Conservation (phyloP, 1,140 invertebrate species). For the Thaumatotibia leucotreta region DNA sequence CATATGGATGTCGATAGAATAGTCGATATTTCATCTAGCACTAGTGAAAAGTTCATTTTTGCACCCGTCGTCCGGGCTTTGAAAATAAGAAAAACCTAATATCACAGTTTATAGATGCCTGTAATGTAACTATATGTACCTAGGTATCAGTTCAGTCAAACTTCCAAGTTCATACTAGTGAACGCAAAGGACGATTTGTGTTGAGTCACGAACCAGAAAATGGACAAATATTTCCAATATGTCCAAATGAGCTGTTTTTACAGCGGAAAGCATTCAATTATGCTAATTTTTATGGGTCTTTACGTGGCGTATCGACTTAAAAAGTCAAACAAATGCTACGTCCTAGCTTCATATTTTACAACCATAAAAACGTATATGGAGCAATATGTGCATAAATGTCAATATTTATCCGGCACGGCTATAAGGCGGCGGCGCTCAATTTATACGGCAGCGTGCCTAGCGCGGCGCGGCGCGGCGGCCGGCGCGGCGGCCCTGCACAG, state of each 20-base stretch:
- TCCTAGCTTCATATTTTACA: constrained; percentile 72
- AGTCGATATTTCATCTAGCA: too few species aligned
- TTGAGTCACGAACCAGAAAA: constrained; percentile 29
- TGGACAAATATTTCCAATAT: constrained; percentile 51
- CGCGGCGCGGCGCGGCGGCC: constrained; percentile 16
- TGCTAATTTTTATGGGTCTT: constrained; percentile 70
- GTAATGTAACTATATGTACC: too few species aligned
- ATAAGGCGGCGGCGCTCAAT: constrained; percentile 27
- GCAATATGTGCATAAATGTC: constrained; percentile 75
- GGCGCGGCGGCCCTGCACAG: constrained; percentile 40
- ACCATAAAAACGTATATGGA: constrained; percentile 73
- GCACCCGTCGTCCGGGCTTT: too few species aligned
- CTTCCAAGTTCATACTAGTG: too few species aligned
- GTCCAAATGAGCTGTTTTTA: constrained; percentile 60
- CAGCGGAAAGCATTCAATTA: constrained; percentile 66
- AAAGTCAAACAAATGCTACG: constrained; percentile 48
- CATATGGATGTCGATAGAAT: too few species aligned
- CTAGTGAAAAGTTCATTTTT: too few species aligned
- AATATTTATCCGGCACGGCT: constrained; percentile 54
- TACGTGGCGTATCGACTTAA: constrained; percentile 54
- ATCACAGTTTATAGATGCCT: too few species aligned
- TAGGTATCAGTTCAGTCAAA: too few species aligned
- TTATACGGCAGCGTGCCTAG: constrained; percentile 37
- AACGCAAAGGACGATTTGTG: background rate
- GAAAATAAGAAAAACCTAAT: too few species aligned